A percentile compares a stretch with the other conserved stretches of the same genome.
These are phyloP conservation scores for Dreissena polymorpha DNA, from an alignment of 1,140 invertebrate genomes.

Conservation along the genomic window DNA sequence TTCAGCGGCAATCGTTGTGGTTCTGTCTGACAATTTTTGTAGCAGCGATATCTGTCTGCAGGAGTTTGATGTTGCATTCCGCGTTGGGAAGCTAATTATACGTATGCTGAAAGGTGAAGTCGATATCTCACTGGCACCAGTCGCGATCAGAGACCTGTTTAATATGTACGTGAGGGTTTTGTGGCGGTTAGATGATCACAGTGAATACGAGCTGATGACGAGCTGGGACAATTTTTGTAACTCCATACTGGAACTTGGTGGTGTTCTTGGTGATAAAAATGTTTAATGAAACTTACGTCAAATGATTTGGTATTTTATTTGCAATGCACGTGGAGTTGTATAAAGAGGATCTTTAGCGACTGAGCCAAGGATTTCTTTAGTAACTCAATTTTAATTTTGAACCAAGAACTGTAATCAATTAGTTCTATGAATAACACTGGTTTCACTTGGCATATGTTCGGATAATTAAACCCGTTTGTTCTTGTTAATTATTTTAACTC, in stretches of 20 bases:
- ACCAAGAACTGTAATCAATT: no score
- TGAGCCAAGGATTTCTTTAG: no score
- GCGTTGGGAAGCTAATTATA: background rate
- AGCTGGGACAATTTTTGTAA: constrained; percentile 1
- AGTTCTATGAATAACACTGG: no score
- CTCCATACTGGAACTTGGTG: background rate
- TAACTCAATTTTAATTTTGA: no score
- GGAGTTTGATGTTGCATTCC: constrained; percentile 1
- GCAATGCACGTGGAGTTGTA: no score
- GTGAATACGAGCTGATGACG: background rate
- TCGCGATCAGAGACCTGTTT: background rate
- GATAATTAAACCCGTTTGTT: no score
- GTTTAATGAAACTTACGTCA: no score
- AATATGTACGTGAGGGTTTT: background rate
- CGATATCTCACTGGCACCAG: background rate
- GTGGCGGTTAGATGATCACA: background rate
- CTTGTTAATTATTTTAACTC: no score
- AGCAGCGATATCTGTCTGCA: background rate
- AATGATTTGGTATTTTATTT: no score
- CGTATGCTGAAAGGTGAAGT: background rate
- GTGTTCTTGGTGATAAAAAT: no score
- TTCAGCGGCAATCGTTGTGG: background rate
- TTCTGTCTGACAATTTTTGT: constrained; percentile 10
- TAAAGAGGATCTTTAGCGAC: no score
- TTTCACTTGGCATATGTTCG: no score